Conservation (phyloP, 1,140 invertebrate species). For the Heliconius himera region DNA sequence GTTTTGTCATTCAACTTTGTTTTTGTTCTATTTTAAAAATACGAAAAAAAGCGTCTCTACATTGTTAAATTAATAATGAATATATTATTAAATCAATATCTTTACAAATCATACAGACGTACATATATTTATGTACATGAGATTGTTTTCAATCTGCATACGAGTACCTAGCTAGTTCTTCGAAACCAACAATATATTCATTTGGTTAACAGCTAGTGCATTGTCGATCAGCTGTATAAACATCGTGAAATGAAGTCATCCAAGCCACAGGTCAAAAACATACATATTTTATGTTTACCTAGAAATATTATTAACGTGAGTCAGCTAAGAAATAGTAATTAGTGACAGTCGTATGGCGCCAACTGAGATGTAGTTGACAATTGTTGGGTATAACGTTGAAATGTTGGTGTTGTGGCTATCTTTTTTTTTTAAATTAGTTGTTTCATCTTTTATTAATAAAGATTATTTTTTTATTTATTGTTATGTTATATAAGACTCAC, state of each 20-base stretch:
- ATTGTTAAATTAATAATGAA: no score
- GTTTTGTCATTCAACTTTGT: no score
- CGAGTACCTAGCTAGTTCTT: no score
- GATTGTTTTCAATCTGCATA: no score
- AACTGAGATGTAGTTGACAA: background rate
- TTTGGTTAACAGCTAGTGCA: background rate
- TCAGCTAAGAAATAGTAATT: background rate
- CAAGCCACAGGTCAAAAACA: slow-evolving; percentile 5
- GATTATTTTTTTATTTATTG: background rate
- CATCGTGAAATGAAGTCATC: background rate
- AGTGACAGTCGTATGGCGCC: background rate
- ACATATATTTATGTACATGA: no score
- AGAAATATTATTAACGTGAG: background rate
- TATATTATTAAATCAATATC: no score
- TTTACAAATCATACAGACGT: no score
- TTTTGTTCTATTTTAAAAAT: no score
- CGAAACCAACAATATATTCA: background rate
- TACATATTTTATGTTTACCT: background rate
- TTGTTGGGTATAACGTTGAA: background rate
- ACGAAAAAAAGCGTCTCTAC: no score
- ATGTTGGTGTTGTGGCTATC: background rate
- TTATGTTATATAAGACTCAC: no score
- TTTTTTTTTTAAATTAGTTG: background rate
- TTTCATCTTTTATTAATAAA: background rate
- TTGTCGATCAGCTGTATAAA: slow-evolving; percentile 6